Base-by-base conservation (phyloP, 2,888 invertebrate species). In the Tryphoninae sp. region DNA sequence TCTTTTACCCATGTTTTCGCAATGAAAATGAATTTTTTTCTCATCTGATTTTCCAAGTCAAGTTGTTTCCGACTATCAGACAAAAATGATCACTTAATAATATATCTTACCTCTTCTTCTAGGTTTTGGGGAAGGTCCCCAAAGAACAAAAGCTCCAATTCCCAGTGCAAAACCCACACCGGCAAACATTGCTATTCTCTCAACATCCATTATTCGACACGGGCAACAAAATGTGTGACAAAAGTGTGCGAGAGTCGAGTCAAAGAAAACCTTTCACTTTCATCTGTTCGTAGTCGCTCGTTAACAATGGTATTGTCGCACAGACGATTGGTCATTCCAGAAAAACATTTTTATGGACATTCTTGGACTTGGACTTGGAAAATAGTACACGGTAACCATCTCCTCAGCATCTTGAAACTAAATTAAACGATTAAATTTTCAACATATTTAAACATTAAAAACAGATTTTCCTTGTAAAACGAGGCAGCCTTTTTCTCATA, bases 61-160 rank as follows among this genome's bases (percentile, higher is more conserved):
- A 45, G 6, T 45, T 13, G 6, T 45, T 45, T 2, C 13, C 13
- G 11, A 2, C 7, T 45, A 2, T 13, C 9, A 13, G 3, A 13
- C 2, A 2, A 45, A 2, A 45, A 45, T 9, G 45, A 45, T 45
- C 11, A 13, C 13, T 45, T 45, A 13, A 40, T 40, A 11, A 40
- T 33, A 33, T 11, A 51, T 42, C 83, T 83, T 84, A 92, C 91
- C 91, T 90, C 89, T 92, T 90, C 89, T 89, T 74, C 89, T 92
- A 87, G 95, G 93, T 86, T 95, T 94, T 7, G 93, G 93, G 0
- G 95, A 94, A 26, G 96, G 96, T 77, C 96, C 96, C 96, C 96
- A 97, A 86, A 97, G 94, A 53, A 97, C 96, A 90, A 97, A 97
- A 6, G 96, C 96, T 49, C 96, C 96, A 13, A 97, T 95, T 40